Evolutionary conservation across 37 sponge, comb jelly and placozoan species (phyloP).

Genomic region (Agelas oroides): DNA sequence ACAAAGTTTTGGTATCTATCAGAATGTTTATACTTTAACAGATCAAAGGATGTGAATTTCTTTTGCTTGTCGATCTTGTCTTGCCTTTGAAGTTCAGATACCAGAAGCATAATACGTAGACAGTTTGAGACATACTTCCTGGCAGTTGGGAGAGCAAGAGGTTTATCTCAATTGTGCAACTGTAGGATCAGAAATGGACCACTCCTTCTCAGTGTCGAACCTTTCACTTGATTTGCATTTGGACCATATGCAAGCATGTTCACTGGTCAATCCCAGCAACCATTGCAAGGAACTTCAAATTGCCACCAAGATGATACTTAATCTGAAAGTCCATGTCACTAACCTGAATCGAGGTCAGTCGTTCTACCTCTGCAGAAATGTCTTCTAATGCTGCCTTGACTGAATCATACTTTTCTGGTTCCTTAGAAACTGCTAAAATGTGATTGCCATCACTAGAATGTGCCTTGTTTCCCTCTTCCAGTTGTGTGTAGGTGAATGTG

Average conservation of each 20-base stretch:
- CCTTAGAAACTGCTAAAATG: slow-evolving; percentile 18
- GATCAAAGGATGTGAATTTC: neutral
- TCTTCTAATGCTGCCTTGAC: slow-evolving; percentile 34
- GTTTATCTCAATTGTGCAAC: no score
- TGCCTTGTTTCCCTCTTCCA: slow-evolving; percentile 21
- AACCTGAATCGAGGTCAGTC: neutral
- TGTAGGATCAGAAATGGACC: slow-evolving; percentile 28
- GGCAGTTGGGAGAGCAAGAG: no score
- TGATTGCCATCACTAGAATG: slow-evolving; percentile 33
- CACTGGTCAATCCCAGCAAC: slow-evolving; percentile 34
- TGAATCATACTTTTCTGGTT: slow-evolving; percentile 30
- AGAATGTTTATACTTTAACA: neutral
- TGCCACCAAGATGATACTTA: slow-evolving; percentile 37
- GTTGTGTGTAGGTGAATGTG: slow-evolving; percentile 31
- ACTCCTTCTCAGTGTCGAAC: slow-evolving; percentile 2
- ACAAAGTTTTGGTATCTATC: neutral
- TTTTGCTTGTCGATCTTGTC: slow-evolving; percentile 5
- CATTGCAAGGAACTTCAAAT: slow-evolving; percentile 50
- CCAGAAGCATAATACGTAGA: slow-evolving; percentile 32
- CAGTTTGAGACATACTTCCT: no score
- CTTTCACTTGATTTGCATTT: slow-evolving; percentile 19
- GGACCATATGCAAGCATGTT: slow-evolving; percentile 58
- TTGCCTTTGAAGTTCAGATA: slow-evolving; percentile 13
- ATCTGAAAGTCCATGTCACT: slow-evolving; percentile 2
- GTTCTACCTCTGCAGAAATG: slow-evolving; percentile 11